A percentile compares a stretch with the other conserved stretches of the same genome.
Conservation (phyloP, 2,797 vertebrate species). For the Arctocebus calabarensis region DNA sequence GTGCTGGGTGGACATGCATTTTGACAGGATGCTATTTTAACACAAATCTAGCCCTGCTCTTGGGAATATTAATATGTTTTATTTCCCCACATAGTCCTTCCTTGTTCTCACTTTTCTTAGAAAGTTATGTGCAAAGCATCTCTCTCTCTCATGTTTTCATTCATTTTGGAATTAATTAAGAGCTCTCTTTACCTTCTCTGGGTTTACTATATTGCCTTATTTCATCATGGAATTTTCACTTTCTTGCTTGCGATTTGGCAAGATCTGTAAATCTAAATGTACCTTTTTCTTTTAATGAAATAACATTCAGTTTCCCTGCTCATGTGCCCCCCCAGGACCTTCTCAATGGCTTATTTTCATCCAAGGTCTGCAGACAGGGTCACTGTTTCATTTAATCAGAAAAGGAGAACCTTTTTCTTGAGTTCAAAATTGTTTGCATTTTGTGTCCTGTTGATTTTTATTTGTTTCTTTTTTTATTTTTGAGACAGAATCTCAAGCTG, state of each 20-base stretch:
- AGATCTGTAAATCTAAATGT: constrained; percentile 43
- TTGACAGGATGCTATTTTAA: not conserved
- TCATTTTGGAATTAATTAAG: not conserved
- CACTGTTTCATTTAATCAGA: constrained; percentile 20
- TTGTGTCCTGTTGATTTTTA: constrained; percentile 55
- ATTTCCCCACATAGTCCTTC: not conserved
- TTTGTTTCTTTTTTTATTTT: too few species aligned
- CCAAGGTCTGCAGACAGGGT: constrained; percentile 39
- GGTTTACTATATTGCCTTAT: constrained; percentile 49
- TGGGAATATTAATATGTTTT: not conserved
- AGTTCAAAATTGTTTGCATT: constrained; percentile 70
- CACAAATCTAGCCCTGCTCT: not conserved
- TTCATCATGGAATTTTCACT: constrained; percentile 46
- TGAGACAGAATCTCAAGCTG: too few species aligned
- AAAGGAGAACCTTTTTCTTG: constrained; percentile 58
- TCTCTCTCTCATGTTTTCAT: not conserved
- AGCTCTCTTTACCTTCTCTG: not conserved
- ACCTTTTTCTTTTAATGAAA: constrained; percentile 64
- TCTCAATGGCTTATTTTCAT: constrained; percentile 44
- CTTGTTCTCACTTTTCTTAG: not conserved
- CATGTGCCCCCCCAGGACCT: not conserved
- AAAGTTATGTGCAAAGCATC: not conserved
- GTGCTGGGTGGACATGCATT: not conserved
- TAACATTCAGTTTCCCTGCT: not conserved
- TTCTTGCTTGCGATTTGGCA: constrained; percentile 37